A percentile compares a stretch with the other conserved stretches of the same genome.
These are phyloP conservation scores for Trissolcus basalis DNA, from an alignment of 1,140 invertebrate genomes.

Conservation along the genomic window DNA sequence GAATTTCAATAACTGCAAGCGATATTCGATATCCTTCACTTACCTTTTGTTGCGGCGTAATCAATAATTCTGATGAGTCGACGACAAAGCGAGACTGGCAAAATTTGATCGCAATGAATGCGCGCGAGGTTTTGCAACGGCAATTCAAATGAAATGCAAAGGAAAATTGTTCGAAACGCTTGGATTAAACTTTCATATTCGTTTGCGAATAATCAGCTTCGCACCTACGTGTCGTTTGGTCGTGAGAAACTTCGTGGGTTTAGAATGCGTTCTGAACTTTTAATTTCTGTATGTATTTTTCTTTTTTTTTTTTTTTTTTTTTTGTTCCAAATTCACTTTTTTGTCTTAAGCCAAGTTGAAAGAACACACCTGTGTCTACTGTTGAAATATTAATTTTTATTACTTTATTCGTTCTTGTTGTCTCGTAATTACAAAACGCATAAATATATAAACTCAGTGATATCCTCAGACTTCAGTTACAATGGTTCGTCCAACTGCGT, in stretches of 20 bases:
- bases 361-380: conserved; percentile 41
- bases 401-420: conserved; percentile 50
- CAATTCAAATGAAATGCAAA: conserved; percentile 15
- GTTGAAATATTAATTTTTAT: conserved; percentile 57
- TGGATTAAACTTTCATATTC: conserved; percentile 36
- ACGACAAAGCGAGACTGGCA: neutral
- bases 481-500: conserved; percentile 33
- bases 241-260: conserved; percentile 54
- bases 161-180: conserved; percentile 27
- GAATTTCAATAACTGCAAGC: conserved; percentile 8
- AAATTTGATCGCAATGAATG: conserved; percentile 4
- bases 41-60: conserved; percentile 21
- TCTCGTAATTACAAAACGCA: conserved; percentile 54
- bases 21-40: conserved; percentile 24
- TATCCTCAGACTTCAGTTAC: conserved; percentile 50
- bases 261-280: conserved; percentile 29
- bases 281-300: conserved; percentile 12
- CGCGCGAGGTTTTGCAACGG: conserved; percentile 11
- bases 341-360: conserved; percentile 11
- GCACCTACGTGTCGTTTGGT: conserved; percentile 42
- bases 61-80: conserved; percentile 40
- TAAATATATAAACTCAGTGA: conserved; percentile 53
- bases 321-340: neutral
- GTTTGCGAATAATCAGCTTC: conserved; percentile 35
- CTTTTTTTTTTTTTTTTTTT: conserved; percentile 4